phyloP scores from a whole-genome alignment of 2,888 invertebrate species.

The Sesia apiformis region DNA sequence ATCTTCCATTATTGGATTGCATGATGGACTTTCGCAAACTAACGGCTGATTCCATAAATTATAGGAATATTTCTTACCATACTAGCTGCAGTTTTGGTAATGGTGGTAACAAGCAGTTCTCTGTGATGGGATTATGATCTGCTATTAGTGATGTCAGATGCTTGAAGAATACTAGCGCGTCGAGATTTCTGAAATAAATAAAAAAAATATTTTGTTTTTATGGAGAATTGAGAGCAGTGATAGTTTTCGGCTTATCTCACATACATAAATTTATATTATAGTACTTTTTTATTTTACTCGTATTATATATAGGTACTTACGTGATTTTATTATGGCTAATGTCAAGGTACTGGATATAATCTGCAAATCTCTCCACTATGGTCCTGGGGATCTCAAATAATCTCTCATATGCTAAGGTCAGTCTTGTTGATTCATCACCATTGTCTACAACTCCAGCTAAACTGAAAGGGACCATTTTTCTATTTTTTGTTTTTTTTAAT shows the following conservation, averaged over 20 bases:
- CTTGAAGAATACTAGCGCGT: constrained; percentile 82
- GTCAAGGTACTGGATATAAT: constrained; percentile 78
- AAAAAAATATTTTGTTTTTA: background rate
- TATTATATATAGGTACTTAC: constrained; percentile 65
- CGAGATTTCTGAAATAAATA: constrained; percentile 77
- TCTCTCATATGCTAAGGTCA: constrained; percentile 82
- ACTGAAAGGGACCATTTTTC: constrained; percentile 16
- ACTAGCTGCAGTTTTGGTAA: constrained; percentile 83
- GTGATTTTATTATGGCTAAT: constrained; percentile 82
- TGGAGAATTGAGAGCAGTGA: too few species aligned
- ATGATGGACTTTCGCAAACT: too few species aligned
- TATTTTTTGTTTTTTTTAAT: background rate
- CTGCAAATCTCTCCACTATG: constrained; percentile 76
- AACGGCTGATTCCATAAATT: too few species aligned
- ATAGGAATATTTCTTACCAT: constrained; percentile 67
- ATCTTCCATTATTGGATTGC: too few species aligned
- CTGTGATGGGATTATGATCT: constrained; percentile 85
- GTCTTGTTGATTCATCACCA: constrained; percentile 70
- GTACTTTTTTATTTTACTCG: too few species aligned
- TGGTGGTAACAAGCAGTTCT: constrained; percentile 80
- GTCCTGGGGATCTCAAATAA: constrained; percentile 78
- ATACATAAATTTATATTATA: too few species aligned
- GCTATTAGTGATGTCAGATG: constrained; percentile 84
- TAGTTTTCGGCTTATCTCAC: too few species aligned
- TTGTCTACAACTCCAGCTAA: constrained; percentile 29